A percentile compares a stretch with the other conserved stretches of the same genome.
These are phyloP conservation scores for Bicyclus anynana DNA, from an alignment of 1,140 invertebrate genomes.

Conservation along the genomic window DNA sequence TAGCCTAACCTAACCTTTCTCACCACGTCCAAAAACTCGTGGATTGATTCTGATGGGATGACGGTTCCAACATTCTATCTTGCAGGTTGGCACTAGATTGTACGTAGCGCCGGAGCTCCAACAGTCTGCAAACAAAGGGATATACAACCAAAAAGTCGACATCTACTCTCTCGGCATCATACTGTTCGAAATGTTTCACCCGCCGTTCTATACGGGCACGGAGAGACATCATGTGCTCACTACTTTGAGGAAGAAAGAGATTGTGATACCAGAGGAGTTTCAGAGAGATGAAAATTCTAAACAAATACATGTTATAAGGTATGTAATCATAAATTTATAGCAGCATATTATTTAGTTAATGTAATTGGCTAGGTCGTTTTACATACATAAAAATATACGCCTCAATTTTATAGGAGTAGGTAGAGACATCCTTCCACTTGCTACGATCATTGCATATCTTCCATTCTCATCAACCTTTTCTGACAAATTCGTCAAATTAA, in stretches of 20 bases:
- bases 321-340: conserved; percentile 7
- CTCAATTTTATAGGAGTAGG: no score
- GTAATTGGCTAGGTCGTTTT: no score
- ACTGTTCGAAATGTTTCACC: conserved; percentile 96
- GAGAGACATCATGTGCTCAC: conserved; percentile 86
- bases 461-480: no score
- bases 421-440: no score
- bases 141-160: conserved; percentile 96
- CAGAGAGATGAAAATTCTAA: conserved; percentile 53
- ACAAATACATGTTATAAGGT: conserved; percentile 71
- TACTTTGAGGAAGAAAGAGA: conserved; percentile 49
- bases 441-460: no score
- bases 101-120: conserved; percentile 95
- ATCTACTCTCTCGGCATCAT: conserved; percentile 94
- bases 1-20: no score
- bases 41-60: no score
- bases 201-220: conserved; percentile 89
- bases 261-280: conserved; percentile 64
- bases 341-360: no score
- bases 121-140: conserved; percentile 81
- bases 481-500: no score
- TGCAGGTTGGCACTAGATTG: conserved; percentile 91
- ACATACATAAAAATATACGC: no score
- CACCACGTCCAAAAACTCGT: no score
- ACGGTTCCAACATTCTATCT: neutral